Base-by-base conservation (phyloP, 2,113 vertebrate genomes). In the Tylochromis polylepis region DNA sequence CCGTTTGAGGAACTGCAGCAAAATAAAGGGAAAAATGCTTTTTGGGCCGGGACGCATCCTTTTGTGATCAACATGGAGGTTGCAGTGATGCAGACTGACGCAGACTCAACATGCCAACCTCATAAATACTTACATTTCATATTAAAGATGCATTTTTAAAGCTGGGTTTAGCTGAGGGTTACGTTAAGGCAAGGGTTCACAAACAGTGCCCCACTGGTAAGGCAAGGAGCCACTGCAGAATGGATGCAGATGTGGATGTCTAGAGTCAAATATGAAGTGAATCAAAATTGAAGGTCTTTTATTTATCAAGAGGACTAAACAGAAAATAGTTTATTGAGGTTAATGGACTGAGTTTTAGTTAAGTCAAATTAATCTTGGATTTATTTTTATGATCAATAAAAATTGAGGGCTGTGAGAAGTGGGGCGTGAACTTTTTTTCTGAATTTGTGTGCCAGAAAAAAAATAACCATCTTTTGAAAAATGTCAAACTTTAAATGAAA, bases 101-200 rank as follows among this genome's bases (percentile, higher is more conserved):
- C 10, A 22, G 60, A 38, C 34, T 67, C 34, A 67, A 38, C 60
- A 65, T 49, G 3, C 43, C 43, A 6, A 49, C 14, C 62, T 9
- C 36, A 22, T 67, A 41, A 41, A 41, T 15, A 38, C 11, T 70
- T 70, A 43, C 2, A 24, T 43, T 70, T 70, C 62, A 22, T 24
- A 24, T 41, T 15, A 41, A 43, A 70, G 62, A 43, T n/a, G 3
- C 22, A 43, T 70, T 70, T 70, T 70, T 16, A 43, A 43, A 22
- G 22, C 14, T 43, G n/a, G 36, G 36, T 10, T 70, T 24, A 0
- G 12, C 8, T 15, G n/a, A 41, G 11, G 36, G 12, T 70, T 70
- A 22, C 62, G 11, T 0, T 12, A 43, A 70, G n/a, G 36, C 3
- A 15, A 41, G 12, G 7, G 0, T 43, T 70, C 62, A 70, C 20